Evolutionary conservation across 2,113 vertebrate genomes (phyloP).

Genomic region (Smithornis capensis): DNA sequence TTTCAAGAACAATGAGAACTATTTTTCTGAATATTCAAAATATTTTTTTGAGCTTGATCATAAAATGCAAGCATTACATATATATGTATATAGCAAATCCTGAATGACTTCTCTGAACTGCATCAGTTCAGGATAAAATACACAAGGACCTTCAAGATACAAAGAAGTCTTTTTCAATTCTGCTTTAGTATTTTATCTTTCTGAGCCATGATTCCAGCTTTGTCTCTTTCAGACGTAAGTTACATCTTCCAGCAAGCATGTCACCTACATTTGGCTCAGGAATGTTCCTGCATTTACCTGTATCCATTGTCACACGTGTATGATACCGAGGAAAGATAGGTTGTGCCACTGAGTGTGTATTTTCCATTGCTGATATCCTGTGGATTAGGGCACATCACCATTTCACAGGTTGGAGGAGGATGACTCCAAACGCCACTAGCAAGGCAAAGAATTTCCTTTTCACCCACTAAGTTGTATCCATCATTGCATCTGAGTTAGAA

Average conservation of each 20-base stretch:
- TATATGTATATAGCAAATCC: background rate
- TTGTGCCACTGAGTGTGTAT: conserved; percentile 75
- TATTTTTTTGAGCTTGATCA: background rate
- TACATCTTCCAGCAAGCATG: background rate
- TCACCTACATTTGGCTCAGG: background rate
- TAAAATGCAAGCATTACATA: background rate
- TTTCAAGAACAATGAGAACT: background rate
- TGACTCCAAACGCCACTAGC: conserved; percentile 84
- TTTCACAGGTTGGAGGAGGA: conserved; percentile 81
- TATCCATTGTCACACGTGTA: conserved; percentile 89
- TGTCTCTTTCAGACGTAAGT: background rate
- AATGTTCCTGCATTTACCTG: conserved; percentile 76
- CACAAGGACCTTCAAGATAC: background rate
- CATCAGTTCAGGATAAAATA: background rate
- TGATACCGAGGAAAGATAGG: conserved; percentile 82
- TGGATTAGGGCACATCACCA: conserved; percentile 82
- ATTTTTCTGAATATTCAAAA: background rate
- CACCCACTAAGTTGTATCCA: conserved; percentile 83
- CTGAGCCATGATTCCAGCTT: background rate
- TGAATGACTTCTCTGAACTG: background rate
- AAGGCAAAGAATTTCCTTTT: conserved; percentile 85
- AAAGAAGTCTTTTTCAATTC: background rate
- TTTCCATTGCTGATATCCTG: conserved; percentile 78
- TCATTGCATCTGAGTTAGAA: conserved; percentile 80
- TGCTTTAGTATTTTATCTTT: background rate